These are phyloP conservation scores for Catharus minimus DNA, from an alignment of 2,113 vertebrate species.

Conservation along the genomic window DNA sequence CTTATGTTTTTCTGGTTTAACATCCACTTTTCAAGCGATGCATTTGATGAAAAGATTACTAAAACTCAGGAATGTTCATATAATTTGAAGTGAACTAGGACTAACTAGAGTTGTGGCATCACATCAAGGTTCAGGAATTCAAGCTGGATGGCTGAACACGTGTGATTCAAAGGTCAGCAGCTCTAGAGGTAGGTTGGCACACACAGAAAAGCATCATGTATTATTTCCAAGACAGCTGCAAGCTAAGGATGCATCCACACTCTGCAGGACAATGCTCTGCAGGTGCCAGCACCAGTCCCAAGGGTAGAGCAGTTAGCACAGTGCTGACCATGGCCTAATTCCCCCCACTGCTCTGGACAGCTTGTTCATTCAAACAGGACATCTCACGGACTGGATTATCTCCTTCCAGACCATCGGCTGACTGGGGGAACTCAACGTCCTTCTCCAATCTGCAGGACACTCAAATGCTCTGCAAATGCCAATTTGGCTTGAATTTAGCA, in stretches of 20 bases:
- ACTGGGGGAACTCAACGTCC: accelerated
- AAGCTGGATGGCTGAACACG: neutral
- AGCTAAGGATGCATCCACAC: accelerated
- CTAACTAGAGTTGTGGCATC: neutral
- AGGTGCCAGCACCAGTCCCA: neutral
- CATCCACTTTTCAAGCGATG: neutral
- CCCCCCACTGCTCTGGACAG: neutral
- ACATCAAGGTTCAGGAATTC: neutral
- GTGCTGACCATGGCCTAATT: neutral
- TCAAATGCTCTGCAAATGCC: neutral
- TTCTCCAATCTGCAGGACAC: neutral
- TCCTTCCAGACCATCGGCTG: neutral
- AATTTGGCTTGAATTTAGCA: neutral
- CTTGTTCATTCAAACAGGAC: neutral
- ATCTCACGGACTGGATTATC: neutral
- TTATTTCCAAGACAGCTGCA: neutral
- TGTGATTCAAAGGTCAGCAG: neutral
- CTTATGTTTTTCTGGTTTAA: neutral
- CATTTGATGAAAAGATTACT: neutral
- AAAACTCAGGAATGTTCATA: neutral
- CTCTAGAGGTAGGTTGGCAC: neutral
- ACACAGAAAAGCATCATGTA: accelerated
- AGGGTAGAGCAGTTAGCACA: neutral
- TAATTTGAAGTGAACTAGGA: neutral
- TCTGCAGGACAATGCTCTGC: neutral